Evolutionary conservation across 2,113 vertebrate genomes (phyloP), one percentile per base, ranked within the genome.

Genomic region (Takifugu bimaculatus): DNA sequence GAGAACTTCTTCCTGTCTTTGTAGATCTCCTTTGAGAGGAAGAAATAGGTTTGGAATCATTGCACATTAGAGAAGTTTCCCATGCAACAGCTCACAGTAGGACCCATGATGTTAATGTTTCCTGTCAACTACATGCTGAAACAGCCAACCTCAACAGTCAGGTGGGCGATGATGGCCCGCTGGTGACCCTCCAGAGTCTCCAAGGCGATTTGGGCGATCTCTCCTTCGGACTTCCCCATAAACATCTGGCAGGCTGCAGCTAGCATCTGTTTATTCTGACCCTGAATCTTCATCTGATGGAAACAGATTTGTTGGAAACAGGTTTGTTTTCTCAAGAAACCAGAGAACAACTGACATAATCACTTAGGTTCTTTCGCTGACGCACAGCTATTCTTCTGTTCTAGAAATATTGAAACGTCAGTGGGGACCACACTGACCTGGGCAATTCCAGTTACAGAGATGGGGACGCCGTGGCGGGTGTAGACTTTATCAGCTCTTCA

Each of bases 1-100:
- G 94, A 97, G 81, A 98, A 98, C 87, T 97, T 98, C 89, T 96
- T 93, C 0, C 94, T 82, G 85, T 98, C 95, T 78, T 95, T 97
- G 84, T 98, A 95, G 87, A 96, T 96, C 78, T 97, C 94, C 95
- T 97, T 77, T 0, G 6, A 42, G 28, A 45, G n/a, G 56, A 61
- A 63, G 3, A 12, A 1, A 0, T 27, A 32, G 1, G 5, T 6
- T 11, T 5, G 6, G 51, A 52, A 39, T 28, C n/a, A n/a, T 7
- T 25, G 3, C 26, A 29, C 12, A 35, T 20, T 4, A 45, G 15
- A 42, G 12, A 15, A 0, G 26, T 52, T 43, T n/a, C 1, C 11
- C 6, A 20, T 6, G 13, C 51, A 25, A 26, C 29, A n/a, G 10
- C 15, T 12, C n/a, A 14, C 13, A 9, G 20, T 35, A 7, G 47